Percentiles rank a stretch among this genome's conserved stretches.
phyloP scores from a whole-genome alignment of 2,888 invertebrate genomes.

The Entomobrya proxima region DNA sequence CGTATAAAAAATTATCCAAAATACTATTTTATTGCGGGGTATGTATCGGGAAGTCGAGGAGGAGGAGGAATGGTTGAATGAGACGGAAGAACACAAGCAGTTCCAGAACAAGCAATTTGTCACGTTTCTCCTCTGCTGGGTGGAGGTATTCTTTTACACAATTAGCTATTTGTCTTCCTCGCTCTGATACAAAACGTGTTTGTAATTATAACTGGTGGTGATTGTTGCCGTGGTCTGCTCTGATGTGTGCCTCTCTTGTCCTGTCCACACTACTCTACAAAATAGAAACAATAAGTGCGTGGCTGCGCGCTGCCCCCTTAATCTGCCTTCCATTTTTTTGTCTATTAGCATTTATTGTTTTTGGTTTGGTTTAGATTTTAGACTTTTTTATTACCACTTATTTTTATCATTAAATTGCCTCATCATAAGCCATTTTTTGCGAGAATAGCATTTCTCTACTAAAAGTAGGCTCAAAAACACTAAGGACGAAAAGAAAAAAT shows the following conservation, averaged over 20 bases:
- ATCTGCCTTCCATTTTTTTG: background rate
- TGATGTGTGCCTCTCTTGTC: conserved; percentile 27
- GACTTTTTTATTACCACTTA: too few species aligned
- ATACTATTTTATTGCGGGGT: background rate
- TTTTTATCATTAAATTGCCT: background rate
- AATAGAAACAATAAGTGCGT: conserved; percentile 13
- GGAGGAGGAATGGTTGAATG: background rate
- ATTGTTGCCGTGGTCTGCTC: conserved; percentile 31
- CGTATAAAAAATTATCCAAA: background rate
- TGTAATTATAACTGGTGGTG: background rate
- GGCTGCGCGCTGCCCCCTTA: conserved; percentile 36
- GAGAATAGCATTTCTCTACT: too few species aligned
- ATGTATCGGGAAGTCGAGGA: background rate
- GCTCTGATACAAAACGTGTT: conserved; percentile 10
- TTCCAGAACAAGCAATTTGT: conserved; percentile 22
- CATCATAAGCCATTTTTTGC: too few species aligned
- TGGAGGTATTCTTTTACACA: conserved; percentile 47
- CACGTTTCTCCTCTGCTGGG: conserved; percentile 61
- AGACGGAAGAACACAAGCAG: conserved; percentile 24
- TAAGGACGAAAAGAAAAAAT: too few species aligned
- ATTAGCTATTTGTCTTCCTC: background rate
- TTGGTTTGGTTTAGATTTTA: too few species aligned
- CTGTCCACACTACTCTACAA: conserved; percentile 31
- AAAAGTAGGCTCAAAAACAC: too few species aligned
- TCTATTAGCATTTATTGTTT: background rate